A percentile compares a stretch with the other conserved stretches of the same genome.
phyloP scores from a whole-genome alignment of 2,888 invertebrate genomes.

The Drosophila neutralis region DNA sequence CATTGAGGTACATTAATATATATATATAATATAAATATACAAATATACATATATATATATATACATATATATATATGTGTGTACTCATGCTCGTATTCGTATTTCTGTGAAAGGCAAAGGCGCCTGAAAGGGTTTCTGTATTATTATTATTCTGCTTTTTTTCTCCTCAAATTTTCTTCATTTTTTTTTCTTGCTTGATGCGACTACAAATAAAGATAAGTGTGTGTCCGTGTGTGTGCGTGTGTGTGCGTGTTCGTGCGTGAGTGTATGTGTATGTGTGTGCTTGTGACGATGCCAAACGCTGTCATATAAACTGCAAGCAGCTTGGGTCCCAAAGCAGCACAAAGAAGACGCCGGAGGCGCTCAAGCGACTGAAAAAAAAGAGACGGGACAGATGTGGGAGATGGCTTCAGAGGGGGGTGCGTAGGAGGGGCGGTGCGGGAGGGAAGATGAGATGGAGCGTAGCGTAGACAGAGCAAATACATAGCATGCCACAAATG shows the following conservation, averaged over 20 bases:
- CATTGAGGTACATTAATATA: constrained; percentile 78
- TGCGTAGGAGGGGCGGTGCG: neutral
- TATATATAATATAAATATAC: constrained; percentile 31
- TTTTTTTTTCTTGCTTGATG: constrained; percentile 29
- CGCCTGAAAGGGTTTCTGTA: constrained; percentile 66
- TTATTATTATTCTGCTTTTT: constrained; percentile 3
- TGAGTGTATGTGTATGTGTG: constrained; percentile 8
- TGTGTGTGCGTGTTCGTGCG: constrained; percentile 2
- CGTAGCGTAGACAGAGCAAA: constrained; percentile 10
- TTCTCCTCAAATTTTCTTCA: constrained; percentile 18
- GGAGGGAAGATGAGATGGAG: neutral
- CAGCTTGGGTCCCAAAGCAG: constrained; percentile 49
- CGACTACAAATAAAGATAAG: constrained; percentile 51
- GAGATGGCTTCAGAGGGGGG: neutral
- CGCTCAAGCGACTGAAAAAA: constrained; percentile 33
- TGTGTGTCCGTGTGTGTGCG: constrained; percentile 14
- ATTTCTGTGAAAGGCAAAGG: constrained; percentile 46
- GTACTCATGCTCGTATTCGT: constrained; percentile 22
- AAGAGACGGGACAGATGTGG: neutral
- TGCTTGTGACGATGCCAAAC: constrained; percentile 51
- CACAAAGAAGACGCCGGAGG: constrained; percentile 68
- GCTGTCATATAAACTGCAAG: constrained; percentile 65
- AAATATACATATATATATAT: constrained; percentile 41
- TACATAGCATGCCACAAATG: constrained; percentile 58
- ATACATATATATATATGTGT: neutral